Evolutionary conservation across 2,888 invertebrate species (phyloP), one percentile per base, ranked within the genome.

Genomic region (Bellardia pandia): DNA sequence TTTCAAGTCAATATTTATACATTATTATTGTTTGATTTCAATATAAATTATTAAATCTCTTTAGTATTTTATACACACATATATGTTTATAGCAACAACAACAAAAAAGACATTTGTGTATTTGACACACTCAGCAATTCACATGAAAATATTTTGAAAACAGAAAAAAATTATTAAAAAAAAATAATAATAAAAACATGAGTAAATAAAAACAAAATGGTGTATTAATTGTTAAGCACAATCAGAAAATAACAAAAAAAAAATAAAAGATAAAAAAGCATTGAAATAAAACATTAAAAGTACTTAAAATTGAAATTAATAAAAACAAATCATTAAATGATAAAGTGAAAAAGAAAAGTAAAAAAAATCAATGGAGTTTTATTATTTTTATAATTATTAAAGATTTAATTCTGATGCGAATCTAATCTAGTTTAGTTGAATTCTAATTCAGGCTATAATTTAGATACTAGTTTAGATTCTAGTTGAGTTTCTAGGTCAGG

Each of bases 191-290:
- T 6, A 53, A 72, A 74, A 53, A 42, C 11, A 64, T 11, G 14
- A 76, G 51, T 62, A 64, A 53, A 71, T 77, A 77, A 48, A 83
- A 81, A 84, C 76, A 81, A 74, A 77, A 48, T 85, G 69, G 75
- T 79, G 75, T 84, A 89, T 89, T 87, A 91, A 91, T 91, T 91
- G 93, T 92, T 93, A 91, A 93, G 93, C 93, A 93, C 93, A 93
- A 93, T 93, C 93, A 93, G 88, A 88, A 72, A 86, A 90, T 90
- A 90, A 83, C 84, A 86, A 69, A 53, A 75, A 86, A 69, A 53
- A 75, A 37, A 37, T 37, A 37, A 37, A 37, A 37, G 6, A 37
- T 4, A 64, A 75, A 72, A 72, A 77, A 33, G 8, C 48, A 71
- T 71, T 84, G 88, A 88, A 82, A 79, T 68, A 69, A 77, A 72